Conservation (phyloP, 2,113 vertebrate genomes). For the Xiphophorus hellerii region DNA sequence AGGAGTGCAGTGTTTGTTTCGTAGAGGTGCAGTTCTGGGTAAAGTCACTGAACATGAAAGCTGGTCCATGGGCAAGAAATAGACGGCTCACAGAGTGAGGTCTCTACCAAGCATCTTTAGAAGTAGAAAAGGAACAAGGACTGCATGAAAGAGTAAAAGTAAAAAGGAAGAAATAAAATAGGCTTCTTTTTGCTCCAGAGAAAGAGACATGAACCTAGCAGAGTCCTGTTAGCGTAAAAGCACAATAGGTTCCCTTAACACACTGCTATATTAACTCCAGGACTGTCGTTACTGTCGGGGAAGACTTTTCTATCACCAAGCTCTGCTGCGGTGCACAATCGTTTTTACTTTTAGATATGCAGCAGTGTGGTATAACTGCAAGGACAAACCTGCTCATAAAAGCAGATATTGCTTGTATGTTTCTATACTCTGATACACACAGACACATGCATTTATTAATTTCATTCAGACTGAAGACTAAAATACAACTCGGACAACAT, state of each 20-base stretch:
- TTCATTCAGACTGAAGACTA: conserved; percentile 20
- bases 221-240: conserved; percentile 48
- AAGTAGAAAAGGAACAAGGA: conserved; percentile 12
- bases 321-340: conserved; percentile 30
- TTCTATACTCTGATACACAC: conserved; percentile 12
- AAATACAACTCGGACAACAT: conserved; percentile 34
- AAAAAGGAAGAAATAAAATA: conserved; percentile 13
- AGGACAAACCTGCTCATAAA: conserved; percentile 58
- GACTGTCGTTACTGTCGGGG: conserved; percentile 55
- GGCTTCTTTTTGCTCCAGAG: conserved; percentile 26
- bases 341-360: conserved; percentile 20
- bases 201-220: conserved; percentile 42
- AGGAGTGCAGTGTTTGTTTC: conserved; percentile 31
- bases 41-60: conserved; percentile 61
- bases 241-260: conserved; percentile 39
- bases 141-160: neutral
- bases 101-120: conserved; percentile 18
- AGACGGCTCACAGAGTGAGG: conserved; percentile 11
- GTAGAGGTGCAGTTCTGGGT: conserved; percentile 27
- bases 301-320: conserved; percentile 56
- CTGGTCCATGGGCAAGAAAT: conserved; percentile 36
- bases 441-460: conserved; percentile 12
- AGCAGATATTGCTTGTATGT: conserved; percentile 29
- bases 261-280: conserved; percentile 55
- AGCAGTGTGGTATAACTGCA: conserved; percentile 49